Conservation (phyloP, 2,888 invertebrate species). For the Lymantria dispar region DNA sequence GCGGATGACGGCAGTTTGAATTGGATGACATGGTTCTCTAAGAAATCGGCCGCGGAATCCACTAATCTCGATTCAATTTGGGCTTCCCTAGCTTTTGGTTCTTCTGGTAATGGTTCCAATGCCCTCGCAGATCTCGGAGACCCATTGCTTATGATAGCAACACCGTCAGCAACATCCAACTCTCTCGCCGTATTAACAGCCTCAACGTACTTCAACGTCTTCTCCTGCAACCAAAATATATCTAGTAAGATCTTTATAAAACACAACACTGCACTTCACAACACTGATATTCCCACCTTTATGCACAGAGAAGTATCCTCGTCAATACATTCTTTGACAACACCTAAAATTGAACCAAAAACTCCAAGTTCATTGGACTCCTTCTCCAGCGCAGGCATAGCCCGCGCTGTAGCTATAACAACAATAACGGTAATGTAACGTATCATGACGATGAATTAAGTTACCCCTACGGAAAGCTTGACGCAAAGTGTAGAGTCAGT, state of each 20-base stretch:
- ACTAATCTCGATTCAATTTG: slow-evolving; percentile 88
- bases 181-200: slow-evolving; percentile 77
- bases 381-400: slow-evolving; percentile 77
- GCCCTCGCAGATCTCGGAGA: slow-evolving; percentile 83
- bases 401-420: slow-evolving; percentile 71
- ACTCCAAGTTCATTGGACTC: slow-evolving; percentile 73
- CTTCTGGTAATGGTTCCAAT: slow-evolving; percentile 86
- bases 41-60: slow-evolving; percentile 89
- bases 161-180: slow-evolving; percentile 83
- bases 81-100: slow-evolving; percentile 87
- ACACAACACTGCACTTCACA: slow-evolving; percentile 44
- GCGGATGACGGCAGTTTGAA: slow-evolving; percentile 89
- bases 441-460: slow-evolving; percentile 68
- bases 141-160: slow-evolving; percentile 76
- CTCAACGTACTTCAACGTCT: slow-evolving; percentile 87
- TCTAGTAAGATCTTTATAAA: slow-evolving; percentile 43
- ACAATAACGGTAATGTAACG: slow-evolving; percentile 73
- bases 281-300: slow-evolving; percentile 79
- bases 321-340: slow-evolving; percentile 87
- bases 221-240: slow-evolving; percentile 84
- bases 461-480: slow-evolving; percentile 72
- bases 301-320: slow-evolving; percentile 87
- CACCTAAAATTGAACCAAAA: slow-evolving; percentile 80
- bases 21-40: slow-evolving; percentile 91
- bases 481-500: slow-evolving; percentile 69